Evolutionary conservation across 2,113 vertebrate species (phyloP).

Genomic region (Tricholaema leucomelas): DNA sequence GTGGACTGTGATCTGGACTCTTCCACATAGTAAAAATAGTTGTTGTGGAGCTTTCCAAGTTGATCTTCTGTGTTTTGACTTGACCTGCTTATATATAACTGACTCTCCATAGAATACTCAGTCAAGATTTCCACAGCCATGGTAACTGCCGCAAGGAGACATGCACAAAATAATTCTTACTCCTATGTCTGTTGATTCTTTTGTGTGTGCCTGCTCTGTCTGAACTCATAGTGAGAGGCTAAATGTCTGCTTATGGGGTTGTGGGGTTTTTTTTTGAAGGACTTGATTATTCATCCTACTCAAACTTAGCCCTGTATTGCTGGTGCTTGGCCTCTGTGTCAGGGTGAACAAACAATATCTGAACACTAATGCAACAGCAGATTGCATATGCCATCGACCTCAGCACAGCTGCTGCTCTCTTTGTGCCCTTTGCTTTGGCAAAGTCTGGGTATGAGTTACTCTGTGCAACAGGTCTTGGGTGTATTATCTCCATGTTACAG

Average conservation of each 20-base stretch:
- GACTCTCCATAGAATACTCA: constrained; percentile 32
- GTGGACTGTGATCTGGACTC: constrained; percentile 4
- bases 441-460: constrained; percentile 2
- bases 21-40: constrained; percentile 19
- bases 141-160: constrained; percentile 43
- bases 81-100: constrained; percentile 60
- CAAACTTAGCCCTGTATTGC: constrained; percentile 12
- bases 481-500: background rate
- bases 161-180: constrained; percentile 51
- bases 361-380: constrained; percentile 12
- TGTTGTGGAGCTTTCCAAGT: background rate
- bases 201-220: background rate
- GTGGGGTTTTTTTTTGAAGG: background rate
- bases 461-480: background rate
- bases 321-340: background rate
- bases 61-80: constrained; percentile 36
- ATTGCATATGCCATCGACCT: background rate
- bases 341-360: constrained; percentile 23
- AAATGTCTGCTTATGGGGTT: background rate
- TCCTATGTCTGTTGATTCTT: constrained; percentile 24
- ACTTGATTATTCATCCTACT: constrained; percentile 3
- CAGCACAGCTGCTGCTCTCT: background rate
- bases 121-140: constrained; percentile 48
- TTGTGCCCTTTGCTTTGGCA: background rate
- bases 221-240: constrained; percentile 8